phyloP scores from a whole-genome alignment of 2,113 vertebrate genomes.

The Prinia subflava region DNA sequence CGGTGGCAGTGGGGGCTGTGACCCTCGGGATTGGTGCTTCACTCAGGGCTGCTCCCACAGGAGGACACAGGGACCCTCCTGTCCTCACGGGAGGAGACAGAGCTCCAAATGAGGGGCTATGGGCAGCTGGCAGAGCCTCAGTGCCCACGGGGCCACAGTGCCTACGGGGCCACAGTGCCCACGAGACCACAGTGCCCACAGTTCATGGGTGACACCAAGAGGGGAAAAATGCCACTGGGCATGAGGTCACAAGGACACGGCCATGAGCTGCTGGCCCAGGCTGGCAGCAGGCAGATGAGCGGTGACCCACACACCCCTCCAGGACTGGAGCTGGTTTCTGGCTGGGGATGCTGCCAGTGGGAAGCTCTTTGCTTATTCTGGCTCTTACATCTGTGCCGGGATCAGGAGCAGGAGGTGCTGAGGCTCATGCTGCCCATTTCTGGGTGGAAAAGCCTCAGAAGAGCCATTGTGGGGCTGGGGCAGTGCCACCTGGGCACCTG shows the following conservation, averaged over 20 bases:
- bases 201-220: not conserved
- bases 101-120: accelerated
- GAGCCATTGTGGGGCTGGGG: accelerated
- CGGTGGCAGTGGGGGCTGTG: not conserved
- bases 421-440: accelerated
- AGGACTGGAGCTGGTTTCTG: not conserved
- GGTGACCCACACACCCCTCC: accelerated
- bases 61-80: not conserved
- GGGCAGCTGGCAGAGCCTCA: not conserved
- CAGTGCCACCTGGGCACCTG: accelerated
- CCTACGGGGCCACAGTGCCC: not conserved
- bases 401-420: not conserved
- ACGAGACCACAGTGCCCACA: accelerated
- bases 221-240: accelerated
- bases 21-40: not conserved
- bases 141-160: not conserved
- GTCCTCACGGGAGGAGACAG: not conserved
- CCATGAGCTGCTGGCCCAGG: not conserved
- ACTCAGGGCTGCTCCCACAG: accelerated
- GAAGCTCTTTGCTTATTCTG: not conserved
- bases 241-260: not conserved
- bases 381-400: accelerated
- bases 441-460: not conserved
- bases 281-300: accelerated
- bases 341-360: not conserved